phyloP scores from a whole-genome alignment of 2,113 vertebrate species.

The Brachypteracias leptosomus region DNA sequence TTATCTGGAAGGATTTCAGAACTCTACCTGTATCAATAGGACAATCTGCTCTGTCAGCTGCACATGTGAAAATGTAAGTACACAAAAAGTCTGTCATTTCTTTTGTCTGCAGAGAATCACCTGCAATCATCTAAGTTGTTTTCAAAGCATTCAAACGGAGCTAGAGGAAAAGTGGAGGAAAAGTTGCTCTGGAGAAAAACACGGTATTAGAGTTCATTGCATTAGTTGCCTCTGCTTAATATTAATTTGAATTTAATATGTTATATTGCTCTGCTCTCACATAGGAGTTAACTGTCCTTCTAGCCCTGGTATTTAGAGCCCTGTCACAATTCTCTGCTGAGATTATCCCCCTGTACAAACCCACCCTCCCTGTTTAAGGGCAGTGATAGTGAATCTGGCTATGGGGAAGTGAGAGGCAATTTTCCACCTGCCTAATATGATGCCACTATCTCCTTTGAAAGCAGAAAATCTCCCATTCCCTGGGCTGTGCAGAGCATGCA shows the following conservation, averaged over 20 bases:
- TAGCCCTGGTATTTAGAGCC: not conserved
- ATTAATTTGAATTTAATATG: not conserved
- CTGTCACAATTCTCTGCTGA: not conserved
- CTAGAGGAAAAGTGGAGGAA: not conserved
- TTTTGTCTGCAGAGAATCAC: not conserved
- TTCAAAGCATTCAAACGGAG: not conserved
- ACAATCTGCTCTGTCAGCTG: not conserved
- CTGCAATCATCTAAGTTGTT: not conserved
- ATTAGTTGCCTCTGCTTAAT: not conserved
- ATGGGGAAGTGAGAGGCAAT: not conserved
- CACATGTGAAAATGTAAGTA: not conserved
- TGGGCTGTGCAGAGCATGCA: not conserved
- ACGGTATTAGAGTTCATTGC: not conserved
- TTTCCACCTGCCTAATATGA: not conserved
- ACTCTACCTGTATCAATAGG: not conserved
- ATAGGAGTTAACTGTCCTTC: not conserved
- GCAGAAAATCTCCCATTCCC: not conserved
- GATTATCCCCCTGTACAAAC: not conserved
- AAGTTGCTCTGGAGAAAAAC: not conserved
- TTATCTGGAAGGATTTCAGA: not conserved
- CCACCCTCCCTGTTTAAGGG: not conserved
- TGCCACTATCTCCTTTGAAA: not conserved
- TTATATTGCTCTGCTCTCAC: not conserved
- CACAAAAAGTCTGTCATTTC: not conserved
- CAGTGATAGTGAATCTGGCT: not conserved